Evolutionary conservation across 2,797 vertebrate genomes (phyloP).

Genomic region (Bufotes viridis): DNA sequence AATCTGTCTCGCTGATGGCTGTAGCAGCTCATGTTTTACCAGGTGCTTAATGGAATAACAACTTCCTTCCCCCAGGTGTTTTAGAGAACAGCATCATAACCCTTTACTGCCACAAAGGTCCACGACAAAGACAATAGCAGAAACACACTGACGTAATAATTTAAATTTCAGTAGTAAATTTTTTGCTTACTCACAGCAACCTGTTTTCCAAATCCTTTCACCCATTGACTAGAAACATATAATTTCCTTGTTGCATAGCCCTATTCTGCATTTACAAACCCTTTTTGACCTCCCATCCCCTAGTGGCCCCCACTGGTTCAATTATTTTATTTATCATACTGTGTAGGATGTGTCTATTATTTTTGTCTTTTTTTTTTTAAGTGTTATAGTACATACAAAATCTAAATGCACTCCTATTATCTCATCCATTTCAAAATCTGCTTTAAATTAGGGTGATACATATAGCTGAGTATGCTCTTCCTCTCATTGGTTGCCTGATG

Average conservation of each 20-base stretch:
- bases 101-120: background rate
- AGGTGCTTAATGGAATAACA: conserved; percentile 40
- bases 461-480: too few relatives aligned
- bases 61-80: conserved; percentile 46
- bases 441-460: too few relatives aligned
- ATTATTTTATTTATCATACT: too few relatives aligned
- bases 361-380: too few relatives aligned
- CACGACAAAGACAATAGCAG: background rate
- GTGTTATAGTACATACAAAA: too few relatives aligned
- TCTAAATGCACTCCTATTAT: too few relatives aligned
- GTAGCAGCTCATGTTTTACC: conserved; percentile 37
- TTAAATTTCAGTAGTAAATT: background rate
- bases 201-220: background rate
- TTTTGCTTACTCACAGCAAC: background rate
- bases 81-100: background rate
- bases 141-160: background rate
- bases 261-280: too few relatives aligned
- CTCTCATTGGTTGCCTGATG: too few relatives aligned
- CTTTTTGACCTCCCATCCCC: too few relatives aligned
- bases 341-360: too few relatives aligned
- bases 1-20: conserved; percentile 22
- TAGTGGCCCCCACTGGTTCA: too few relatives aligned
- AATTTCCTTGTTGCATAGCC: background rate
- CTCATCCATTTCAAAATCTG: too few relatives aligned
- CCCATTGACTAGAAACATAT: background rate